Base-by-base conservation (phyloP, 2,797 vertebrate genomes). In the Aulostomus chinensis region DNA sequence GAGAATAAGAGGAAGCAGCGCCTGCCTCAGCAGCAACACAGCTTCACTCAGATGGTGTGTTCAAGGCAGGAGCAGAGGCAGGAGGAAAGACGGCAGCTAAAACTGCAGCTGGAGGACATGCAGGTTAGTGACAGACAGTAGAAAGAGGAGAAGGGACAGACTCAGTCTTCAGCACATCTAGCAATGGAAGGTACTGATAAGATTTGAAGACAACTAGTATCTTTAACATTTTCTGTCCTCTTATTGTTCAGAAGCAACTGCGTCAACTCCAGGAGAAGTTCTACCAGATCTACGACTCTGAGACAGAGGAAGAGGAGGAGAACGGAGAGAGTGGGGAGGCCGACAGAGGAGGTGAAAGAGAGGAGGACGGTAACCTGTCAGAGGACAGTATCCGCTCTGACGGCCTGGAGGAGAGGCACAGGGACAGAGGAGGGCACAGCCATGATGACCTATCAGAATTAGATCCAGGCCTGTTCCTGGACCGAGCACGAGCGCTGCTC, bases 261-360 rank as follows among this genome's bases (percentile, higher is more conserved):
- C 95, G 97, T 51, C 97, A 99, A 82, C 94, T 99, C 83, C 97
- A 99, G 91, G 97, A 99, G 62, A 99, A 99, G 92, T 99, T 99
- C 90, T 99, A 97, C 87, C 97, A 99, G 85, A 98, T 99, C 90
- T 99, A 99, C 0, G 97, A 99, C 83, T 98, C 96, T 0, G 97
- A 99, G 83, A 88, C 88, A 0, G 88, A 89, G 39, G 88, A 88
- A 10, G 86, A 88, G 26, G 86, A 88, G n/a, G 83, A 87, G 30
- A 76, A 77, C 1, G 76, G 51, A 0, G 80, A 82, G 41, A 45
- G 34, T 0, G 71, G 60, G 10, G 74, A 73, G 39, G 67, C 20
- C 1, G 82, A 84, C 30, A 57, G 80, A 2, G 58, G 67, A 0
- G 54, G 76, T 4, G 86, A 82, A 7, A 70, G 85, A 33, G 96